Percentiles rank a stretch among this genome's conserved stretches.
phyloP scores from a whole-genome alignment of 92 coral and sea anemone genomes.

The Parazoanthus swiftii region DNA sequence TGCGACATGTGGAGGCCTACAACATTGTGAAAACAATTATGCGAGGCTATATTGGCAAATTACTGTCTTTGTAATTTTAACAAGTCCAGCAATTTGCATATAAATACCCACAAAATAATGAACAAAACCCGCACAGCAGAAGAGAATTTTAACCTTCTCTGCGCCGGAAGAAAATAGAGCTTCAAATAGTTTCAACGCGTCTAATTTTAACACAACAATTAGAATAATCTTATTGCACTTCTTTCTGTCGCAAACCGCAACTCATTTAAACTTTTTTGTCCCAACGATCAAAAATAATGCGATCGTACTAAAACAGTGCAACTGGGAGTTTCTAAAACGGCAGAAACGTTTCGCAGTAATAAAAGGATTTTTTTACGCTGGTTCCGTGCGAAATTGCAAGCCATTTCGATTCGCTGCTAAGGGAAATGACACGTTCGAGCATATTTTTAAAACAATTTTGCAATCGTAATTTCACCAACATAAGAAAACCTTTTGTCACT shows the following conservation, averaged over 20 bases:
- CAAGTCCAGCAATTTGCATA: conserved; percentile 32
- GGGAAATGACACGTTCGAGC: background rate
- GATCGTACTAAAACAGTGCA: background rate
- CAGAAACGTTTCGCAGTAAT: background rate
- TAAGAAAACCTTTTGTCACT: conserved; percentile 16
- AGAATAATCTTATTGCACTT: background rate
- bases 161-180: background rate
- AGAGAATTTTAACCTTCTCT: background rate
- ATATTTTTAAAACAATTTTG: background rate
- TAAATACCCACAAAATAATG: background rate
- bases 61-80: conserved; percentile 37
- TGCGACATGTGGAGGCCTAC: background rate
- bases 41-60: conserved; percentile 27
- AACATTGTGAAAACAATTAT: conserved; percentile 1
- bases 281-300: conserved; percentile 14
- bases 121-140: background rate
- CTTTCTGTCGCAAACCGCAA: background rate
- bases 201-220: background rate
- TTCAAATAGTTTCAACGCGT: background rate
- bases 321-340: background rate
- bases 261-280: background rate
- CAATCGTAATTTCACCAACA: background rate
- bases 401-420: background rate
- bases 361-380: background rate
- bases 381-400: background rate